phyloP scores from a whole-genome alignment of 92 coral and sea anemone genomes.

The Epizoanthus ramosus region DNA sequence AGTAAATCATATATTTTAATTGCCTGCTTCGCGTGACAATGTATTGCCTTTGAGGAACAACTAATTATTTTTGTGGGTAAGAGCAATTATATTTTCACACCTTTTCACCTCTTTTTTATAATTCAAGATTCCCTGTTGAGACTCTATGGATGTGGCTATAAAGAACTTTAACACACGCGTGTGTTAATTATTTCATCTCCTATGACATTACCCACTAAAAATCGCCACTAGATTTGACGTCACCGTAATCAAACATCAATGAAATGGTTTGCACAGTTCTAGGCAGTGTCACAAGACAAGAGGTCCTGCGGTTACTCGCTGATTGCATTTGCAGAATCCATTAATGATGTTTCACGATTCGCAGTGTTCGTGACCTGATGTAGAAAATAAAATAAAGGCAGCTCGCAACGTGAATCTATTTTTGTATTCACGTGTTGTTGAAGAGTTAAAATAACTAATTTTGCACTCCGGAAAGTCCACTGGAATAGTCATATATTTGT shows the following conservation, averaged over 20 bases:
- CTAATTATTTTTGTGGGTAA: background rate
- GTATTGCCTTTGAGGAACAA: slow-evolving; percentile 6
- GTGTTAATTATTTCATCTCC: slow-evolving; percentile 11
- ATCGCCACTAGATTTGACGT: background rate
- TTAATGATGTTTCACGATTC: background rate
- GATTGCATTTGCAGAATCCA: background rate
- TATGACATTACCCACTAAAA: background rate
- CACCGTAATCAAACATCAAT: background rate
- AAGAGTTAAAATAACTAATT: background rate
- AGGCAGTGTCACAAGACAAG: background rate
- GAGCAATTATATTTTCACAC: slow-evolving; percentile 10
- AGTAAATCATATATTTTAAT: background rate
- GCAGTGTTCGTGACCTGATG: background rate
- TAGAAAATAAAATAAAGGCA: background rate
- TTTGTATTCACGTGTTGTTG: background rate
- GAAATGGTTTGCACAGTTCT: background rate
- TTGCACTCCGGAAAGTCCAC: background rate
- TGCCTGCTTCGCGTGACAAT: slow-evolving; percentile 19
- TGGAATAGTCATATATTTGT: background rate
- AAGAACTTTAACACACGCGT: background rate
- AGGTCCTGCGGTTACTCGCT: background rate
- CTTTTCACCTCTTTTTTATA: slow-evolving; percentile 16
- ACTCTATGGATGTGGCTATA: background rate
- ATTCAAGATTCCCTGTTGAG: slow-evolving; percentile 4
- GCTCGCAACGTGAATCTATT: background rate